These are phyloP conservation scores for Nansenia antarctica DNA, from an alignment of 2,113 vertebrate genomes.

Conservation along the genomic window DNA sequence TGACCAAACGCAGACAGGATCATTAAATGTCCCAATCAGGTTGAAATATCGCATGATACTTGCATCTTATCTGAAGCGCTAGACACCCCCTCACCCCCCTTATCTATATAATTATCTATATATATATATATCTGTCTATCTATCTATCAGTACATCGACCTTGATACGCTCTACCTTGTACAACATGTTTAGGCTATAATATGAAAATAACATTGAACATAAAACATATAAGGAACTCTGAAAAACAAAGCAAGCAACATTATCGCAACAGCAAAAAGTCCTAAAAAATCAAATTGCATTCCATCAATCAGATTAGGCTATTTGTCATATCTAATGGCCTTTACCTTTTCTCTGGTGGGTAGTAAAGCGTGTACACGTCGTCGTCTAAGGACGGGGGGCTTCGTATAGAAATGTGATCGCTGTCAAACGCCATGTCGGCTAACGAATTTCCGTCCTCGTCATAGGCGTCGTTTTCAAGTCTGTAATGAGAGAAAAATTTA, in stretches of 20 bases:
- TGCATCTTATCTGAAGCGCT: too few relatives aligned
- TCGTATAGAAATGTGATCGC: conserved; percentile 81
- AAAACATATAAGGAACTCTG: conserved; percentile 63
- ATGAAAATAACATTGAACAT: conserved; percentile 65
- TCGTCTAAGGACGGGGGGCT: conserved; percentile 85
- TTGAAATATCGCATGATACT: too few relatives aligned
- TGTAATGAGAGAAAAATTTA: conserved; percentile 58
- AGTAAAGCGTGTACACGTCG: conserved; percentile 84
- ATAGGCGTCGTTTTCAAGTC: conserved; percentile 91
- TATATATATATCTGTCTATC: too few relatives aligned
- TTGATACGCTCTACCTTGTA: too few relatives aligned
- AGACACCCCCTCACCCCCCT: neutral
- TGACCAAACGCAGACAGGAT: conserved; percentile 61
- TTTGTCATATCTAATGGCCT: conserved; percentile 1
- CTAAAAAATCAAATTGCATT: conserved; percentile 24
- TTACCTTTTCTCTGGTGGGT: conserved; percentile 89
- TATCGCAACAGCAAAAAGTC: conserved; percentile 50
- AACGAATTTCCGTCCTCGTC: conserved; percentile 89
- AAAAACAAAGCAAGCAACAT: conserved; percentile 63
- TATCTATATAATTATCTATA: too few relatives aligned
- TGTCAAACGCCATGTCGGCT: conserved; percentile 85
- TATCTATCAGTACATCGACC: too few relatives aligned
- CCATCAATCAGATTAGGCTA: conserved; percentile 4
- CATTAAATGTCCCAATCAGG: conserved; percentile 62
- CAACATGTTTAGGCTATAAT: too few relatives aligned